Percentiles rank a stretch among this genome's conserved stretches.
phyloP scores from a whole-genome alignment of 2,113 vertebrate species.

The Holacanthus passer region DNA sequence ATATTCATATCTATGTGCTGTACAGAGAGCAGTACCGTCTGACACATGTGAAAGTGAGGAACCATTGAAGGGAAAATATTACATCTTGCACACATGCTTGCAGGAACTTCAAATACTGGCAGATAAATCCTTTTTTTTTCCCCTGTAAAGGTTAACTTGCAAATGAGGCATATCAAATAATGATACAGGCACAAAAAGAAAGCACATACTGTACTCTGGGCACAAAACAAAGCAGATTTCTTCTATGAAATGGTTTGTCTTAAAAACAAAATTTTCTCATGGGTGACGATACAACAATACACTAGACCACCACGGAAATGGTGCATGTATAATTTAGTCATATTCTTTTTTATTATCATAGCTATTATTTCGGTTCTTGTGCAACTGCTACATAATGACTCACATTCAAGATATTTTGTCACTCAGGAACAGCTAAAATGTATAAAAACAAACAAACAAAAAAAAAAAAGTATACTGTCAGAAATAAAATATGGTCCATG shows the following conservation, averaged over 20 bases:
- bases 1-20: constrained; percentile 59
- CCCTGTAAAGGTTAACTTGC: constrained; percentile 57
- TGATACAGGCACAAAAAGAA: constrained; percentile 66
- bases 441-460: constrained; percentile 80
- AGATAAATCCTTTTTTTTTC: constrained; percentile 40
- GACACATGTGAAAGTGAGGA: constrained; percentile 50
- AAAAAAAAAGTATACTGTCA: constrained; percentile 75
- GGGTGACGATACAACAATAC: constrained; percentile 78
- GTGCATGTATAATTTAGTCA: constrained; percentile 91
- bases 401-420: constrained; percentile 98
- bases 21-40: constrained; percentile 43
- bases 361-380: constrained; percentile 94
- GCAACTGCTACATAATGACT: constrained; percentile 99
- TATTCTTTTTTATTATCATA: constrained; percentile 86
- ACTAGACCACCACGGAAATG: constrained; percentile 82
- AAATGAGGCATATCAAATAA: constrained; percentile 70
- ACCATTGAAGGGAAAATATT: constrained; percentile 37
- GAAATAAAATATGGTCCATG: constrained; percentile 91
- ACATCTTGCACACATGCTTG: constrained; percentile 68
- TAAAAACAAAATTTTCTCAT: constrained; percentile 48
- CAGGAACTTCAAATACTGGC: constrained; percentile 61
- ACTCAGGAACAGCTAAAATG: constrained; percentile 94
- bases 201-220: constrained; percentile 52
- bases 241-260: constrained; percentile 44
- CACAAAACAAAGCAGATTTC: constrained; percentile 54